Evolutionary conservation across 1,140 invertebrate genomes (phyloP).

Genomic region (Pseudomyrmex concolor): DNA sequence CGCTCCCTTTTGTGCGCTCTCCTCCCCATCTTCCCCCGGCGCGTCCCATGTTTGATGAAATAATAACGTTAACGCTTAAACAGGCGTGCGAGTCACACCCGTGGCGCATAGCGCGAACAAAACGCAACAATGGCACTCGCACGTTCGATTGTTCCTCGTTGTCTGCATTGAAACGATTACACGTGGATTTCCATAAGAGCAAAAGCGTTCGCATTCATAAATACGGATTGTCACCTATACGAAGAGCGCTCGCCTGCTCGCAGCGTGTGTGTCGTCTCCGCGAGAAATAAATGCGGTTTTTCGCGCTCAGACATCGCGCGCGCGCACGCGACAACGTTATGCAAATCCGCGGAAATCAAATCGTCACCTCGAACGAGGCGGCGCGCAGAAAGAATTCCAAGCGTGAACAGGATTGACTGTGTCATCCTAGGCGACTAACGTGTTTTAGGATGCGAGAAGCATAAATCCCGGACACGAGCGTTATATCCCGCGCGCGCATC

Average conservation of each 20-base stretch:
- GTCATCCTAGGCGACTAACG: slow-evolving; percentile 28
- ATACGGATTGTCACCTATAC: neutral
- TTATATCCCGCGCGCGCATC: slow-evolving; percentile 27
- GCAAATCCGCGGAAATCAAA: slow-evolving; percentile 50
- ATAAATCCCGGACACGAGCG: slow-evolving; percentile 40
- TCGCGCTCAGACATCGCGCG: slow-evolving; percentile 7
- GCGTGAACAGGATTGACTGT: slow-evolving; percentile 28
- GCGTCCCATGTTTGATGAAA: slow-evolving; percentile 66
- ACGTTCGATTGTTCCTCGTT: slow-evolving; percentile 43
- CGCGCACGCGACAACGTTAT: slow-evolving; percentile 22
- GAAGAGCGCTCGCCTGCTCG: neutral
- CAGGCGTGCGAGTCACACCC: neutral
- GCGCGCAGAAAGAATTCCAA: neutral
- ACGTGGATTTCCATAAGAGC: slow-evolving; percentile 20
- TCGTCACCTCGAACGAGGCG: slow-evolving; percentile 21
- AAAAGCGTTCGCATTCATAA: slow-evolving; percentile 9
- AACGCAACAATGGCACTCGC: slow-evolving; percentile 5
- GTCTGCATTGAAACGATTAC: neutral
- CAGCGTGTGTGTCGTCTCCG: no score
- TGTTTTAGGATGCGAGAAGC: slow-evolving; percentile 33
- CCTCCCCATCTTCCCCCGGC: neutral
- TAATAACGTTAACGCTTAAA: slow-evolving; percentile 62
- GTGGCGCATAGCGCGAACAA: neutral
- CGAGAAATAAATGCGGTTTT: neutral
- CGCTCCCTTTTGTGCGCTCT: neutral